Evolutionary conservation across 2,113 vertebrate genomes (phyloP), one percentile per base, ranked within the genome.

Genomic region (Egretta garzetta): DNA sequence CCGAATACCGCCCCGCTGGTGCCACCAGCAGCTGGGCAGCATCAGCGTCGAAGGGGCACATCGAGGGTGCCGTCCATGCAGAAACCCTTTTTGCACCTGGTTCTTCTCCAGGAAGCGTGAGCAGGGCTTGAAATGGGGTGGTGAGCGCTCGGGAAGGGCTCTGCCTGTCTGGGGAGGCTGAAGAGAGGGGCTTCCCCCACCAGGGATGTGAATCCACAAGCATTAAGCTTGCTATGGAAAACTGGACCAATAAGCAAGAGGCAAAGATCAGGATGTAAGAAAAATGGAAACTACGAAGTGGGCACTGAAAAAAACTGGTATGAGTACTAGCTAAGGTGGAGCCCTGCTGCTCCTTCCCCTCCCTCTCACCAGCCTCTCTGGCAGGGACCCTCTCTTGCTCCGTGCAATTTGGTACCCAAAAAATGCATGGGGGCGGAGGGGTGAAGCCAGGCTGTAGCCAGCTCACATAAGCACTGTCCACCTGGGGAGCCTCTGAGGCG

Each of bases 1-100:
- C 21, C 8, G 2, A 0, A 88, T 1, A 10, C 35, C 39, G 72
- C 64, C 21, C 11, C 10, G 17, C 20, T 8, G 14, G 41, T 66
- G 21, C 18, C 3, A 7, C 21, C 32, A 45, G 67, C 56, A 93
- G 66, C 43, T 4, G 1, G 39, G 17, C 39, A 84, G 39, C 35
- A 41, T 85, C 28, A 32, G 76, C 47, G 17, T 19, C 6, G 20
- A 81, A 33, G 0, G 1, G 27, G 39, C 20, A n/a, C 45, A 17
- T 13, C 1, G 1, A 37, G 2, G 3, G 28, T 73, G 37, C 14
- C 8, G 1, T 9, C 52, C n/a, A 12, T 2, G 13, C 43, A 43
- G 41, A 21, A 45, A 27, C 9, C 4, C 32, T 55, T 71, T 90
- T 74, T 33, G 55, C 27, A 50, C 4, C 53, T 86, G 9, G 9